A percentile compares a stretch with the other conserved stretches of the same genome.
phyloP scores from a whole-genome alignment of 2,113 vertebrate species.

The Cairina moschata region DNA sequence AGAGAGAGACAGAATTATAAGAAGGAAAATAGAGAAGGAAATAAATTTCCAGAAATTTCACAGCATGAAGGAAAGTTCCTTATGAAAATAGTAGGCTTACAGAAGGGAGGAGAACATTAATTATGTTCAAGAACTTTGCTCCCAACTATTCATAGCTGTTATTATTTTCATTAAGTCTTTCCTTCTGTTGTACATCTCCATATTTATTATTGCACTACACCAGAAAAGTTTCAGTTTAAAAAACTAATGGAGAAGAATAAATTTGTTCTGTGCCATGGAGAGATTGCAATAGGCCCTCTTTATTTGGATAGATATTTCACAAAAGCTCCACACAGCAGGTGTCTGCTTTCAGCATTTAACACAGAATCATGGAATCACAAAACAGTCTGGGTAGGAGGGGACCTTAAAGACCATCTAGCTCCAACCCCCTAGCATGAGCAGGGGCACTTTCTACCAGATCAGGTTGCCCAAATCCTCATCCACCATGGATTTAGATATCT shows the following conservation, averaged over 20 bases:
- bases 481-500: neutral
- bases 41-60: neutral
- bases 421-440: neutral
- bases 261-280: neutral
- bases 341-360: neutral
- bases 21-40: neutral
- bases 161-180: neutral
- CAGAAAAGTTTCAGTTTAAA: neutral
- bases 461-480: neutral
- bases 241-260: neutral
- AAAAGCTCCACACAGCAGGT: neutral
- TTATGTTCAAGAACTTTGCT: neutral
- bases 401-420: neutral
- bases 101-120: neutral
- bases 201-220: neutral
- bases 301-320: neutral
- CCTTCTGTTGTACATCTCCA: neutral
- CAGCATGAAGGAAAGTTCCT: neutral
- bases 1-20: neutral
- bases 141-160: neutral
- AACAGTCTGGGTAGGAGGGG: neutral
- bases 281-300: neutral
- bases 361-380: neutral
- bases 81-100: neutral
- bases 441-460: neutral